Conservation (phyloP, 2,113 vertebrate genomes). For the Corythaixoides concolor region DNA sequence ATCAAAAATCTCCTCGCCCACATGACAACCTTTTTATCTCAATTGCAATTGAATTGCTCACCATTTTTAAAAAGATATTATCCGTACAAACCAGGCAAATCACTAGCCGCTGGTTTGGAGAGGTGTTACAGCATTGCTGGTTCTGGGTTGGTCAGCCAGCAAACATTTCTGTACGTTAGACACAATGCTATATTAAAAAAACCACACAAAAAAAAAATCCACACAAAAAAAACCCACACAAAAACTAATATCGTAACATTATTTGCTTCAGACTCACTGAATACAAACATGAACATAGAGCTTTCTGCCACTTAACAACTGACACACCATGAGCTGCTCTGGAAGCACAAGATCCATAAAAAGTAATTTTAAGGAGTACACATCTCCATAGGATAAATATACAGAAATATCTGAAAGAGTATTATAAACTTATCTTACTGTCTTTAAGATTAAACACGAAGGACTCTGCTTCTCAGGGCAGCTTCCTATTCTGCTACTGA, state of each 20-base stretch:
- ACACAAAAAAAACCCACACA: no score
- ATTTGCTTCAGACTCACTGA: background rate
- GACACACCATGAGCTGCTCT: background rate
- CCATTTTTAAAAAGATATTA: background rate
- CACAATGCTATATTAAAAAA: background rate
- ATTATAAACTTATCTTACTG: background rate
- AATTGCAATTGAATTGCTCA: background rate
- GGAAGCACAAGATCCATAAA: background rate
- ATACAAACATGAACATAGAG: background rate
- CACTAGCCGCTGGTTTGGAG: background rate
- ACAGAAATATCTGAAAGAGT: background rate
- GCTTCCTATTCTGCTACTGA: background rate
- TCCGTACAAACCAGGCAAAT: background rate
- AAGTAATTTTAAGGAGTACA: background rate
- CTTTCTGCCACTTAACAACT: background rate
- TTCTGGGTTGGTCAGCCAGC: background rate
- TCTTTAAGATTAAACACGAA: background rate
- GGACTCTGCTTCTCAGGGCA: background rate
- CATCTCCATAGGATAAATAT: background rate
- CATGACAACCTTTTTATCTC: background rate
- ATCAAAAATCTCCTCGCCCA: background rate
- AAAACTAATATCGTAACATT: background rate
- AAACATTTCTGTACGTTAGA: background rate
- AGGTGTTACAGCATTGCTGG: background rate
- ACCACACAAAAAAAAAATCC: no score